Percentiles rank a stretch among this genome's conserved stretches.
Conservation (phyloP, 1,140 invertebrate genomes). For the Ctenoplectra terminalis region DNA sequence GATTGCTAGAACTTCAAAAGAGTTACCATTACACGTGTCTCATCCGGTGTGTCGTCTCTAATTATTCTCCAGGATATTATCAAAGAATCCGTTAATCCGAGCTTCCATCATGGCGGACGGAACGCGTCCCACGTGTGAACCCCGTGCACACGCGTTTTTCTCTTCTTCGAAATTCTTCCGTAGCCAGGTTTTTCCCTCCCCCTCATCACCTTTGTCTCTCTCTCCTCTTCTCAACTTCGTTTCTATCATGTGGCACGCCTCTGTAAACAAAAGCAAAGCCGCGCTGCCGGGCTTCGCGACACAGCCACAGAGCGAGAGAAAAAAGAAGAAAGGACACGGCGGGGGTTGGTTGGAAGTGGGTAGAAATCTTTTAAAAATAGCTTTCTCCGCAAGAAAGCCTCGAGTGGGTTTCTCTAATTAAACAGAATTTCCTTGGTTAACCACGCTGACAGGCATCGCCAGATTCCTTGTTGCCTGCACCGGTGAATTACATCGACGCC, state of each 20-base stretch:
- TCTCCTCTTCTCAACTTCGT: background rate
- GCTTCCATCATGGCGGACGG: background rate
- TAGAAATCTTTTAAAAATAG: conserved; percentile 63
- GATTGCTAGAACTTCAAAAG: conserved; percentile 7
- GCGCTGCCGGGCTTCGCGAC: background rate
- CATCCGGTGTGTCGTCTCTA: background rate
- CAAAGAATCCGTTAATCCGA: conserved; percentile 16
- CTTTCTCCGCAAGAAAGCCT: conserved; percentile 46
- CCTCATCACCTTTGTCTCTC: background rate
- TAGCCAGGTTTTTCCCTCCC: background rate
- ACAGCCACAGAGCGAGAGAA: background rate
- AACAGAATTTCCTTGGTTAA: conserved; percentile 60
- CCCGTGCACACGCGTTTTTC: too few relatives aligned
- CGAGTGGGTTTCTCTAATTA: conserved; percentile 56
- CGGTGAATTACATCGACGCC: background rate
- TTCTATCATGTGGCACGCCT: conserved; percentile 17
- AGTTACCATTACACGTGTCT: background rate
- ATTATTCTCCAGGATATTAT: background rate
- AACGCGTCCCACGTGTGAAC: background rate
- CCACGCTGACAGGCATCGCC: conserved; percentile 27
- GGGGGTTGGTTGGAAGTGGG: background rate
- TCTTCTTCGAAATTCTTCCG: background rate
- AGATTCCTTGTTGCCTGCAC: background rate
- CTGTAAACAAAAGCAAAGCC: conserved; percentile 45
- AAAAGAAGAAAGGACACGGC: background rate